phyloP scores from a whole-genome alignment of 2,113 vertebrate species.

The Zosterops pallidus region DNA sequence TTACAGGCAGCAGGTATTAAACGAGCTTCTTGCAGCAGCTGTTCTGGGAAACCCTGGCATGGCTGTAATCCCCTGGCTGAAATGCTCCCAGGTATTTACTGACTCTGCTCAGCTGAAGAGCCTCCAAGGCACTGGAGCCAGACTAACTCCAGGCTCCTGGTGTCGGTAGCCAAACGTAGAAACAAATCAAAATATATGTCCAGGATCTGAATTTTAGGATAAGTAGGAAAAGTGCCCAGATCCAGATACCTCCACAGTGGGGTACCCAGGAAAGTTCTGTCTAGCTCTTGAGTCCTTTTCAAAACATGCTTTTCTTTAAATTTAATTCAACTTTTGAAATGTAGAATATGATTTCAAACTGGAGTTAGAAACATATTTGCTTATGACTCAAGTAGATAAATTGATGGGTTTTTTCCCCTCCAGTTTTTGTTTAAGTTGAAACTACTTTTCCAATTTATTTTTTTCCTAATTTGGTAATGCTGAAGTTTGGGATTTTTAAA shows the following conservation, averaged over 20 bases:
- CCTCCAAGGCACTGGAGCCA: not conserved
- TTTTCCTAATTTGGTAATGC: not conserved
- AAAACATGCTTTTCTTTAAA: not conserved
- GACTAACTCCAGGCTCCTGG: not conserved
- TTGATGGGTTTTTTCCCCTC: rapidly evolving
- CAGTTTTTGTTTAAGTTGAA: not conserved
- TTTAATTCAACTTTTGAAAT: not conserved
- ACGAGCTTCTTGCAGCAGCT: not conserved
- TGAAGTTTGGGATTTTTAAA: not conserved
- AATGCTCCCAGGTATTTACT: not conserved
- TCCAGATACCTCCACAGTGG: not conserved
- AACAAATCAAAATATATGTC: not conserved
- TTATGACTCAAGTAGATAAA: not conserved
- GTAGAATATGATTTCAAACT: not conserved
- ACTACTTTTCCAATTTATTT: not conserved
- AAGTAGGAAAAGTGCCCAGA: not conserved
- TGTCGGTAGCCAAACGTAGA: not conserved
- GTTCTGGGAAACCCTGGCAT: conserved; percentile 13
- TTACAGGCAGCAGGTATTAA: conserved; percentile 51
- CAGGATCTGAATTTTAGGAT: not conserved
- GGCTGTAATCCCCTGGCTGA: not conserved
- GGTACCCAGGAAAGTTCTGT: not conserved
- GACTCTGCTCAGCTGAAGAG: not conserved
- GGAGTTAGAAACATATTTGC: not conserved
- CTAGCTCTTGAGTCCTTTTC: not conserved